Percentiles rank a stretch among this genome's conserved stretches.
phyloP scores from a whole-genome alignment of 2,888 invertebrate species.

The Drosophila austrosaltans region DNA sequence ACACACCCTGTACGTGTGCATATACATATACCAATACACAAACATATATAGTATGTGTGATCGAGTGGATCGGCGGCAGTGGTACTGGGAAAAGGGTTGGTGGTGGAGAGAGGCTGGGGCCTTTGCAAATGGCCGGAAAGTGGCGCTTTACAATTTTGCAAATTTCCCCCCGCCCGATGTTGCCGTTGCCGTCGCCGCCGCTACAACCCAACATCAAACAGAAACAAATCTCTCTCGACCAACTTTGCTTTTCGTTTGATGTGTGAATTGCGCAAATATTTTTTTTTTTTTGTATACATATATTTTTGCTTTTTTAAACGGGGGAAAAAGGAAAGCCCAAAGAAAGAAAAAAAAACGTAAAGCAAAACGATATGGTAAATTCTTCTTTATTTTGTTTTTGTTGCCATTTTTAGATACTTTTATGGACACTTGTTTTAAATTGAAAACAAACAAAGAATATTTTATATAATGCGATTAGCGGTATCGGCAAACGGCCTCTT shows the following conservation, averaged over 20 bases:
- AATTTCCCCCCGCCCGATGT: slow-evolving; percentile 42
- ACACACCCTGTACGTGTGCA: slow-evolving; percentile 20
- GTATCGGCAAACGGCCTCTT: background rate
- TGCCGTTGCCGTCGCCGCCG: slow-evolving; percentile 41
- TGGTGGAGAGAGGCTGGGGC: background rate
- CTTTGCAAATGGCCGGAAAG: slow-evolving; percentile 68
- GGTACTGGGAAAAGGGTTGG: background rate
- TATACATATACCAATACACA: slow-evolving; percentile 8
- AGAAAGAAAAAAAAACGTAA: slow-evolving; percentile 22
- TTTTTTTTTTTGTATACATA: slow-evolving; percentile 11
- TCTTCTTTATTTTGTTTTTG: background rate
- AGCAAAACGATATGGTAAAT: slow-evolving; percentile 24
- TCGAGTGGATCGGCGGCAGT: slow-evolving; percentile 7
- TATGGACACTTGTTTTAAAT: slow-evolving; percentile 41
- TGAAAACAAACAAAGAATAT: slow-evolving; percentile 46
- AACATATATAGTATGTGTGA: slow-evolving; percentile 1
- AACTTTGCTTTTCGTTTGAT: slow-evolving; percentile 52
- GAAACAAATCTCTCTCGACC: slow-evolving; percentile 46
- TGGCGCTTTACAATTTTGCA: slow-evolving; percentile 71
- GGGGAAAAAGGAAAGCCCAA: background rate
- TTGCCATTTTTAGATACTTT: slow-evolving; percentile 26
- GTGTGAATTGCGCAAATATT: slow-evolving; percentile 65
- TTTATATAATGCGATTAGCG: slow-evolving; percentile 54
- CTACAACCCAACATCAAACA: slow-evolving; percentile 67
- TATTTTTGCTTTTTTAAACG: background rate